Conservation (phyloP, 2,797 vertebrate genomes). For the Carduelis carduelis region DNA sequence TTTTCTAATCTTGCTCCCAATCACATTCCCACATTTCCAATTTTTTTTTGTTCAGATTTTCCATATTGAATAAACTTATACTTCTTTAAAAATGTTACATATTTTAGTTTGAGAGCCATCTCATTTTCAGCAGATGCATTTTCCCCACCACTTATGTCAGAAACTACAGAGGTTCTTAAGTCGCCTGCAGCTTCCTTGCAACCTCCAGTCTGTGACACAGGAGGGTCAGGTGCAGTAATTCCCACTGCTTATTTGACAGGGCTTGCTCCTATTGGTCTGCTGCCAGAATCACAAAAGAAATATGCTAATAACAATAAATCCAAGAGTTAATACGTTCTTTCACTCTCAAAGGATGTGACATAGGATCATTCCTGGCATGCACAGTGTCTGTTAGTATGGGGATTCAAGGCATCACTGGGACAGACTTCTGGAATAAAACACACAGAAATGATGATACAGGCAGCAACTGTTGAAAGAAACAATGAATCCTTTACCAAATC, state of each 20-base stretch:
- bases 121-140: background rate
- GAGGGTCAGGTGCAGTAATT: background rate
- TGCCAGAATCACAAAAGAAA: background rate
- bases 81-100: background rate
- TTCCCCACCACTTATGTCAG: background rate
- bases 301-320: background rate
- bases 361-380: background rate
- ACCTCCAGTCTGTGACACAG: background rate
- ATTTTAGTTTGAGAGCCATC: background rate
- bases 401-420: background rate
- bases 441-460: background rate
- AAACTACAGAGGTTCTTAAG: background rate
- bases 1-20: background rate
- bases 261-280: background rate
- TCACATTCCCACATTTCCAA: background rate
- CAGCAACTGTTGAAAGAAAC: background rate
- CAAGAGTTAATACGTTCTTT: background rate
- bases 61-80: background rate
- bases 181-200: background rate
- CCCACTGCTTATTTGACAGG: background rate
- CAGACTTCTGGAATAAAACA: background rate
- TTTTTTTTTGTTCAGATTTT: background rate
- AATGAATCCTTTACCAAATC: background rate
- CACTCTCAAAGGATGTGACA: background rate
- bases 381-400: background rate